phyloP scores from a whole-genome alignment of 1,140 invertebrate genomes.

The Kradibia gibbosae region DNA sequence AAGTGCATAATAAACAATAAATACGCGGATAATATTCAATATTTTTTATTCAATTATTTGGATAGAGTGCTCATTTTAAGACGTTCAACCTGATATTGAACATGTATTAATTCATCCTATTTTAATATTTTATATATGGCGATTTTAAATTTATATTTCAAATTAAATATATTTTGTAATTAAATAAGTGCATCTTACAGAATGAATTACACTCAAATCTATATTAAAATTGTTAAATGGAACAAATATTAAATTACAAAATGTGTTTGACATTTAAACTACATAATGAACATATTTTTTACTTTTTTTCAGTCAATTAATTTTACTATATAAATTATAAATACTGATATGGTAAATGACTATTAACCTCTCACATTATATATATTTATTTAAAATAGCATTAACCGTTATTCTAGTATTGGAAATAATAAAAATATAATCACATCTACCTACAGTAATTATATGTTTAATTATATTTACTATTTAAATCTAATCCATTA shows the following conservation, averaged over 20 bases:
- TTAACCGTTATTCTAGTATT: neutral
- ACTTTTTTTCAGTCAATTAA: neutral
- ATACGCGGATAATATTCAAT: neutral
- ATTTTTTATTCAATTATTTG: neutral
- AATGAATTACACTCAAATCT: neutral
- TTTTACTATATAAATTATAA: neutral
- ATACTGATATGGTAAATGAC: neutral
- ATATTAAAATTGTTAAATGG: neutral
- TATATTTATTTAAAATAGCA: neutral
- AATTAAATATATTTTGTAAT: neutral
- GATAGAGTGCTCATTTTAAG: neutral
- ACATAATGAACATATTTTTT: neutral
- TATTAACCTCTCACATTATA: neutral
- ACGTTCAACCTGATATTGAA: neutral
- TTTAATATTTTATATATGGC: neutral
- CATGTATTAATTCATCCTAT: neutral
- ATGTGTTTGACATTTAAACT: neutral
- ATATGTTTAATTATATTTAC: neutral
- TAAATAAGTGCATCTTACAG: neutral
- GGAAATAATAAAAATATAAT: neutral
- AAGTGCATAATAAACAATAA: neutral
- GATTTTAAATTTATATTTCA: neutral
- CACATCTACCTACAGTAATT: neutral
- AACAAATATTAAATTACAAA: neutral
- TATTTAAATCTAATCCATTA: slow-evolving; percentile 19